Percentiles rank a stretch among this genome's conserved stretches.
phyloP scores from a whole-genome alignment of 2,113 vertebrate species.

The Gallinago jamesoni region DNA sequence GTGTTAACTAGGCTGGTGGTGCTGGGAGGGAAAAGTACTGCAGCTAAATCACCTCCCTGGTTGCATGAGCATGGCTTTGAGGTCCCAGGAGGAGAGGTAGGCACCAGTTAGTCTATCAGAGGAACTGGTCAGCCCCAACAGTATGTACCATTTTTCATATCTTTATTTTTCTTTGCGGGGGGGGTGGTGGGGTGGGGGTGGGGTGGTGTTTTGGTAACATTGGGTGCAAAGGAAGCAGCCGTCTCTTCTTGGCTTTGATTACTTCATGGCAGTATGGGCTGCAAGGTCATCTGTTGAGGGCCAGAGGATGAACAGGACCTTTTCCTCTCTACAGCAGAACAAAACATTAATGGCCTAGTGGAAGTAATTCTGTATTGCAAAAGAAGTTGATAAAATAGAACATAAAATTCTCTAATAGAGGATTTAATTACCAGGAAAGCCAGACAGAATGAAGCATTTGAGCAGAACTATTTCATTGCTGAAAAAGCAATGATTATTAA shows the following conservation, averaged over 20 bases:
- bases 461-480: constrained; percentile 48
- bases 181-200: too few relatives aligned
- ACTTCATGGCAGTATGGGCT: not conserved
- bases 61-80: not conserved
- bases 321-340: not conserved
- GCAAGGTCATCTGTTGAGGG: not conserved
- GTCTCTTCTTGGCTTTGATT: not conserved
- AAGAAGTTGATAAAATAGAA: constrained; percentile 70
- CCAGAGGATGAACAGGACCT: not conserved
- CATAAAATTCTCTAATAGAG: constrained; percentile 58
- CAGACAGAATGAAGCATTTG: constrained; percentile 27
- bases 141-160: not conserved
- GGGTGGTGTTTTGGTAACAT: not conserved
- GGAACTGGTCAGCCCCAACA: not conserved
- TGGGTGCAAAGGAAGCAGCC: not conserved
- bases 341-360: constrained; percentile 31
- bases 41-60: not conserved
- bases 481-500: constrained; percentile 45
- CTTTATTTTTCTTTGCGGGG: not conserved
- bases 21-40: not conserved
- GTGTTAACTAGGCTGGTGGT: not conserved
- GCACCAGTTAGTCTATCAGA: not conserved
- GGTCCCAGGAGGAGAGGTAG: not conserved
- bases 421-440: constrained; percentile 61
- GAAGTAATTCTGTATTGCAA: constrained; percentile 36